These are phyloP conservation scores for Steatornis caripensis DNA, from an alignment of 2,113 vertebrate genomes.

Conservation along the genomic window DNA sequence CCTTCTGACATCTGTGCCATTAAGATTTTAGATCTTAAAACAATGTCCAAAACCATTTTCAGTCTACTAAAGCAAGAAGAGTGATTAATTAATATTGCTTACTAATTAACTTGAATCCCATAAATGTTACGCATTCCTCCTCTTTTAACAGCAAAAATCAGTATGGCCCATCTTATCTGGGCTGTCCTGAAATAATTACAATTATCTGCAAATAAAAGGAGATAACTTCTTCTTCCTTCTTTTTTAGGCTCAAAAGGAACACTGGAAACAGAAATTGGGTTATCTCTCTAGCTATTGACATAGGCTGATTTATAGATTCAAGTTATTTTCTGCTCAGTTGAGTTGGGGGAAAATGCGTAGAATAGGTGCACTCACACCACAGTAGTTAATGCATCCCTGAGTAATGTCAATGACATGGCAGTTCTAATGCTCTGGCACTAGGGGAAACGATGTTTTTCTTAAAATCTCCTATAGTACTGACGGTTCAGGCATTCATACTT, in stretches of 20 bases:
- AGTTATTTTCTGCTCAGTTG: background rate
- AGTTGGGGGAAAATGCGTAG: background rate
- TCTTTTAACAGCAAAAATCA: background rate
- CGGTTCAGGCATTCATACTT: background rate
- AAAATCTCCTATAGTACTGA: background rate
- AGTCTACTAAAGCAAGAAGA: background rate
- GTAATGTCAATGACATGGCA: background rate
- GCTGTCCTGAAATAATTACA: background rate
- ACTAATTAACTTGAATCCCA: background rate
- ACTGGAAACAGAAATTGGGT: background rate
- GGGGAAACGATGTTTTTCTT: background rate
- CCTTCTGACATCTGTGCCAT: background rate
- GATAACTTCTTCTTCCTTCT: background rate
- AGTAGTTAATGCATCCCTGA: background rate
- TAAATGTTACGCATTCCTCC: background rate
- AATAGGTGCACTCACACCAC: background rate
- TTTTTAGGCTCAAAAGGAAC: background rate
- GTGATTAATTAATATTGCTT: background rate
- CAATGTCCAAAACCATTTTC: background rate
- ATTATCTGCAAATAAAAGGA: background rate
- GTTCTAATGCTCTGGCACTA: background rate
- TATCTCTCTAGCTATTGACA: background rate
- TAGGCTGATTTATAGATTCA: background rate
- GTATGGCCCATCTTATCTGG: background rate
- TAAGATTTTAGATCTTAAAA: background rate